These are phyloP conservation scores for Coregonus suidteri DNA, from an alignment of 2,797 vertebrate genomes.

Conservation along the genomic window DNA sequence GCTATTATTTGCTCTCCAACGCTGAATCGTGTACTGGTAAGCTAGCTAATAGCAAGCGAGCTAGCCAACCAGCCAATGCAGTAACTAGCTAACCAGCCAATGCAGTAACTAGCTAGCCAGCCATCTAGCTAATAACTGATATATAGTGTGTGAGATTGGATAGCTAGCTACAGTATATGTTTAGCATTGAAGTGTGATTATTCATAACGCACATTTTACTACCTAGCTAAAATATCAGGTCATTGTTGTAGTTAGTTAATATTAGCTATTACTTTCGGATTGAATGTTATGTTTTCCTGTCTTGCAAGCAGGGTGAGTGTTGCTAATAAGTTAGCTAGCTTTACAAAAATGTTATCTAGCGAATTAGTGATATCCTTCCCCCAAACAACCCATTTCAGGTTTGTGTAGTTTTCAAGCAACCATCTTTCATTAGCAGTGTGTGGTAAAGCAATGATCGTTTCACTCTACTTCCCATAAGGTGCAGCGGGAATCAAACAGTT, in stretches of 20 bases:
- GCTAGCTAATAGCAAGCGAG: too few relatives aligned
- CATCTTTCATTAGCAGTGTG: not conserved
- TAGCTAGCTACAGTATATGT: not conserved
- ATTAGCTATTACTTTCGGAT: not conserved
- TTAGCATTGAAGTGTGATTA: not conserved
- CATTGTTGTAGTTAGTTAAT: not conserved
- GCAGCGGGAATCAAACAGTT: not conserved
- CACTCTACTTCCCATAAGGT: conserved; percentile 60
- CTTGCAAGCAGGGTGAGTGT: not conserved
- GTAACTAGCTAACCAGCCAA: conserved; percentile 27
- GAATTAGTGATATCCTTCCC: conserved; percentile 57
- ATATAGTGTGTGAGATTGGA: not conserved
- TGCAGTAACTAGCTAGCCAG: conserved; percentile 27
- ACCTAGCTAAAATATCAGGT: not conserved
- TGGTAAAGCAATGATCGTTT: rapidly evolving
- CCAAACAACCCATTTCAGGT: conserved; percentile 45
- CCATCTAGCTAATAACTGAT: conserved; percentile 1
- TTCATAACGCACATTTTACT: not conserved
- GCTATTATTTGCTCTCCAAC: too few relatives aligned
- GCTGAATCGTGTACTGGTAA: too few relatives aligned
- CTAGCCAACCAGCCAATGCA: not conserved
- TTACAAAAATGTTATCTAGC: conserved; percentile 44
- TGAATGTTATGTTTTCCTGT: not conserved
- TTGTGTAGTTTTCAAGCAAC: conserved; percentile 64
- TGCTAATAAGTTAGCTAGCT: conserved; percentile 30